Percentiles rank a stretch among this genome's conserved stretches.
These are phyloP conservation scores for Parotocinclus haroldoi DNA, from an alignment of 2,797 vertebrate species.

Conservation along the genomic window DNA sequence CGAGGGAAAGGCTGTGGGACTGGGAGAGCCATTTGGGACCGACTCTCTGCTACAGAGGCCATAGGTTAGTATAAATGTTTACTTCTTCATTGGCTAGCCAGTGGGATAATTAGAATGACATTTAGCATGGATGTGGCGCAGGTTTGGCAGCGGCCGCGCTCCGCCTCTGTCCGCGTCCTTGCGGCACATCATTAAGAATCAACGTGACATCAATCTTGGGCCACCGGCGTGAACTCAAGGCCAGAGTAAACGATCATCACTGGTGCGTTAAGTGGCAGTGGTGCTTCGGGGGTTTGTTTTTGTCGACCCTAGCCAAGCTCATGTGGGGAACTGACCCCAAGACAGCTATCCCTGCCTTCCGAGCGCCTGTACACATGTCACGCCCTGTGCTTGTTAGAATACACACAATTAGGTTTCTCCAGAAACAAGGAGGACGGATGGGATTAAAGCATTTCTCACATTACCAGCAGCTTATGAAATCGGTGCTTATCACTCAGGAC, in stretches of 20 bases:
- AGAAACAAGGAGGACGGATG: constrained; percentile 4
- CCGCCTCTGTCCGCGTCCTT: constrained; percentile 46
- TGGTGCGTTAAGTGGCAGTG: constrained; percentile 33
- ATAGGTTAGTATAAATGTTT: constrained; percentile 65
- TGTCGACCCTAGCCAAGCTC: constrained; percentile 27
- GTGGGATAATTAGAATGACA: constrained; percentile 73
- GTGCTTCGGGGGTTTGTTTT: constrained; percentile 35
- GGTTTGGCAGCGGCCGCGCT: constrained; percentile 37
- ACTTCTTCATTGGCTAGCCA: constrained; percentile 55
- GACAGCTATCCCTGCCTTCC: constrained; percentile 25
- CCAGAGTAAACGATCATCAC: constrained; percentile 64
- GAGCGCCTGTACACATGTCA: constrained; percentile 31
- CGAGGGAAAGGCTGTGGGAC: not conserved
- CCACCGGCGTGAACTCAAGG: constrained; percentile 56
- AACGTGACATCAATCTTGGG: constrained; percentile 65
- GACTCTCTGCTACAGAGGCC: constrained; percentile 34
- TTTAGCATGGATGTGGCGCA: constrained; percentile 57
- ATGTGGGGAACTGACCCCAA: constrained; percentile 36
- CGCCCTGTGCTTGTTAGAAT: constrained; percentile 44
- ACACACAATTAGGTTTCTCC: constrained; percentile 26
- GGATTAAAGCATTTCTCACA: constrained; percentile 23
- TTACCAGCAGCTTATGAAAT: constrained; percentile 12
- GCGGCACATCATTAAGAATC: constrained; percentile 74
- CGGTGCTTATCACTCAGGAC: not conserved
- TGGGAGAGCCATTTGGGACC: constrained; percentile 23